Conservation (phyloP, 2,797 vertebrate genomes). For the Cetoscarus ocellatus region DNA sequence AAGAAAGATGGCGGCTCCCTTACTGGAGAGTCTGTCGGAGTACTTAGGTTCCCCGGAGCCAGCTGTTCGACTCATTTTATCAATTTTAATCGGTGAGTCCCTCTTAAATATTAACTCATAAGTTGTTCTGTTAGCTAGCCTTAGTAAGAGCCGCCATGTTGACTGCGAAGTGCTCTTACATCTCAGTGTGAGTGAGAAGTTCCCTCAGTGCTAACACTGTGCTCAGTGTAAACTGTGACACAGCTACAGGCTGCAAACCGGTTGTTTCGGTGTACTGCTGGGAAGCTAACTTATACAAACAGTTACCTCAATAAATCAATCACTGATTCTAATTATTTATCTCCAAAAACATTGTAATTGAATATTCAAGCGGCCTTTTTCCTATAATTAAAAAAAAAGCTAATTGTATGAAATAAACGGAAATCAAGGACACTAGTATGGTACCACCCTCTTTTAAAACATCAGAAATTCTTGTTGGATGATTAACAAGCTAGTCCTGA, state of each 20-base stretch:
- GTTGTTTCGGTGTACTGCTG: neutral
- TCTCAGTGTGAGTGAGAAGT: slow-evolving; percentile 27
- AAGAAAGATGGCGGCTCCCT: slow-evolving; percentile 90
- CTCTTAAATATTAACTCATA: neutral
- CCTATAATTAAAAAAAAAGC: neutral
- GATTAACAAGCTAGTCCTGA: neutral
- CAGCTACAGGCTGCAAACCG: slow-evolving; percentile 27
- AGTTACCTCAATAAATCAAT: too few species aligned
- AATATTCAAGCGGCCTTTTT: neutral
- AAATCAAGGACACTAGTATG: neutral
- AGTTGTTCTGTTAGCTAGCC: neutral
- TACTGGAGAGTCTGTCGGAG: slow-evolving; percentile 86
- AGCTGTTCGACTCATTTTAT: slow-evolving; percentile 93
- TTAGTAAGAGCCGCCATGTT: neutral
- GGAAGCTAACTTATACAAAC: neutral
- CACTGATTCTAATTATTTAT: neutral
- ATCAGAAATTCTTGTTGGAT: neutral
- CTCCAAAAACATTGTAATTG: neutral
- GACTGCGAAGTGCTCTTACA: neutral
- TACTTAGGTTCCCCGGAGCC: slow-evolving; percentile 93
- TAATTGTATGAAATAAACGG: neutral
- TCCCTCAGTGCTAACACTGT: slow-evolving; percentile 44
- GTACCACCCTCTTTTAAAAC: too few species aligned
- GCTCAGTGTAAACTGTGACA: slow-evolving; percentile 42
- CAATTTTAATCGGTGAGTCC: slow-evolving; percentile 92